phyloP scores from a whole-genome alignment of 1,140 invertebrate genomes.

The Parapsyche elsis region DNA sequence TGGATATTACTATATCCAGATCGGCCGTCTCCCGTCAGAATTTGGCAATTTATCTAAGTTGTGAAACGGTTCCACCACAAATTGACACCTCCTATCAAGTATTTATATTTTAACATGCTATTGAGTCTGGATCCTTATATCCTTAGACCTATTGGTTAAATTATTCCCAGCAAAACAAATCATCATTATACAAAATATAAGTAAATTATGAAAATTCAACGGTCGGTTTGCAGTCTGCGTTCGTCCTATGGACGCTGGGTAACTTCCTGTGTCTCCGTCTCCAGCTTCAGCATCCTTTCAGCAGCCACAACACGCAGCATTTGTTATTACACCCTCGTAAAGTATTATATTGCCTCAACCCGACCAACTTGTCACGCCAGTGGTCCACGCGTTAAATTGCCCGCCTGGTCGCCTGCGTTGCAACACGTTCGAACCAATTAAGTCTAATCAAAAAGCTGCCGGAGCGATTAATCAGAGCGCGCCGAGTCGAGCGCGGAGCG shows the following conservation, averaged over 20 bases:
- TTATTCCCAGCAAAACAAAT: too few relatives aligned
- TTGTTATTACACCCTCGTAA: slow-evolving; percentile 57
- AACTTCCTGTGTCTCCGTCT: slow-evolving; percentile 43
- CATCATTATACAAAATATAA: too few relatives aligned
- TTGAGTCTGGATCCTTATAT: too few relatives aligned
- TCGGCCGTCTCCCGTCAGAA: too few relatives aligned
- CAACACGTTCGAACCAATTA: neutral
- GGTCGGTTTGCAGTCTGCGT: slow-evolving; percentile 5
- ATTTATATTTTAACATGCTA: too few relatives aligned
- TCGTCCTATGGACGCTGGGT: neutral
- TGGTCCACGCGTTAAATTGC: slow-evolving; percentile 29
- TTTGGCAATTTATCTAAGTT: too few relatives aligned
- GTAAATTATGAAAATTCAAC: neutral
- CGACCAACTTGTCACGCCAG: slow-evolving; percentile 33
- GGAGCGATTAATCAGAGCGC: neutral
- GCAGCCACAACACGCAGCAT: slow-evolving; percentile 50
- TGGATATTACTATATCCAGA: too few relatives aligned
- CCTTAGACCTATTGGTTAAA: too few relatives aligned
- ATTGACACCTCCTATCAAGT: too few relatives aligned
- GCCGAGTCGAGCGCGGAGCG: neutral
- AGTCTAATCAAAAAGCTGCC: too few relatives aligned
- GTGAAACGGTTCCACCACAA: too few relatives aligned
- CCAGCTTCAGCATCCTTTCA: slow-evolving; percentile 45
- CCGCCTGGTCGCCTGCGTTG: slow-evolving; percentile 3
- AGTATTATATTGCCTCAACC: slow-evolving; percentile 56